These are phyloP conservation scores for Drosophila willistoni DNA, from an alignment of 1,140 invertebrate species.

Conservation along the genomic window DNA sequence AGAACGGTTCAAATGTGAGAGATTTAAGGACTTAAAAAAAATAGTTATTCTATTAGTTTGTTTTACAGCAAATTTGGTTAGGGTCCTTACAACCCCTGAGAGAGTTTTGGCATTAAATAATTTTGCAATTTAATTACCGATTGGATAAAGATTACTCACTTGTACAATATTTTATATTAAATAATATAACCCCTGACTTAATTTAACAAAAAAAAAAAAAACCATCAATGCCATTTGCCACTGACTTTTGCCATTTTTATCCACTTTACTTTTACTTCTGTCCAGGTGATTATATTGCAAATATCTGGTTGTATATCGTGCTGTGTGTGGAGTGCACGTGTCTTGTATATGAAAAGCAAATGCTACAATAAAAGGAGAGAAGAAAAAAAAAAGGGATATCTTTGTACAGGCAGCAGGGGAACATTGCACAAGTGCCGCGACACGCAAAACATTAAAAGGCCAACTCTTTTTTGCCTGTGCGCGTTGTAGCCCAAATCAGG, in stretches of 20 bases:
- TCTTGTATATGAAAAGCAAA: slow-evolving; percentile 40
- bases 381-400: background rate
- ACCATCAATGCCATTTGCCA: background rate
- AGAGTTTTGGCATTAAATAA: no score
- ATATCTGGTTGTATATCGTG: slow-evolving; percentile 15
- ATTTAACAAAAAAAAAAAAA: background rate
- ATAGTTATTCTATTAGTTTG: background rate
- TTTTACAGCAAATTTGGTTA: no score
- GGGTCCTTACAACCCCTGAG: no score
- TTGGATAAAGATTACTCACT: no score
- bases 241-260: slow-evolving; percentile 3
- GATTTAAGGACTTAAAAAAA: no score
- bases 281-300: slow-evolving; percentile 49
- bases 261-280: slow-evolving; percentile 7
- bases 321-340: slow-evolving; percentile 35
- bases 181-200: no score
- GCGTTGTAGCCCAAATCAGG: slow-evolving; percentile 60
- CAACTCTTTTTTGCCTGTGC: slow-evolving; percentile 31
- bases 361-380: slow-evolving; percentile 24
- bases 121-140: no score
- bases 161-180: no score
- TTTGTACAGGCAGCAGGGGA: background rate
- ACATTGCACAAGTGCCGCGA: slow-evolving; percentile 44
- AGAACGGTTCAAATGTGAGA: no score
- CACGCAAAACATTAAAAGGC: slow-evolving; percentile 66